A percentile compares a stretch with the other conserved stretches of the same genome.
These are phyloP conservation scores for Sceloporus tristichus DNA, from an alignment of 2,113 vertebrate genomes.

Conservation along the genomic window DNA sequence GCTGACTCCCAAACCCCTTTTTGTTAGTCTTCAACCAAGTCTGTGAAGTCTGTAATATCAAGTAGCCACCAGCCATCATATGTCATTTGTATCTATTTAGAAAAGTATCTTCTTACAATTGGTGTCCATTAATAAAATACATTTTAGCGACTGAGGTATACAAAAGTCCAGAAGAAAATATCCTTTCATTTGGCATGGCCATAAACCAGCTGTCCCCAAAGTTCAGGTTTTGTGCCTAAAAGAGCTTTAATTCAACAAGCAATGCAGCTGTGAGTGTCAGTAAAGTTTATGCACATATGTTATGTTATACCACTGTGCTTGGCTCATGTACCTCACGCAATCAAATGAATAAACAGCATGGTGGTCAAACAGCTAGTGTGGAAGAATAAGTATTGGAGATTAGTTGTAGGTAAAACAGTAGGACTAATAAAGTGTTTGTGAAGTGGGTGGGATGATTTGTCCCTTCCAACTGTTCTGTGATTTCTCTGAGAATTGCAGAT, in stretches of 20 bases:
- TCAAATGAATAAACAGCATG: neutral
- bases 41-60: neutral
- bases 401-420: neutral
- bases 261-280: neutral
- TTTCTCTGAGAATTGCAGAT: neutral
- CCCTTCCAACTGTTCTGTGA: conserved; percentile 4
- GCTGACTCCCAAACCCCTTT: neutral
- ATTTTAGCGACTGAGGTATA: neutral
- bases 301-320: neutral
- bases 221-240: neutral
- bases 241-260: neutral
- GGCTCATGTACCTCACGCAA: neutral
- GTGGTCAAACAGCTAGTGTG: neutral
- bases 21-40: neutral
- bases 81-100: neutral
- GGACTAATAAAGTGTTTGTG: neutral
- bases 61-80: neutral
- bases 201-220: neutral
- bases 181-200: neutral
- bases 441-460: neutral
- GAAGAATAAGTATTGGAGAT: neutral
- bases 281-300: neutral
- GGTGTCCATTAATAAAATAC: neutral
- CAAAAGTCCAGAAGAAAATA: neutral
- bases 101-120: neutral